Base-by-base conservation (phyloP, 2,797 vertebrate genomes). In the Morus bassanus region DNA sequence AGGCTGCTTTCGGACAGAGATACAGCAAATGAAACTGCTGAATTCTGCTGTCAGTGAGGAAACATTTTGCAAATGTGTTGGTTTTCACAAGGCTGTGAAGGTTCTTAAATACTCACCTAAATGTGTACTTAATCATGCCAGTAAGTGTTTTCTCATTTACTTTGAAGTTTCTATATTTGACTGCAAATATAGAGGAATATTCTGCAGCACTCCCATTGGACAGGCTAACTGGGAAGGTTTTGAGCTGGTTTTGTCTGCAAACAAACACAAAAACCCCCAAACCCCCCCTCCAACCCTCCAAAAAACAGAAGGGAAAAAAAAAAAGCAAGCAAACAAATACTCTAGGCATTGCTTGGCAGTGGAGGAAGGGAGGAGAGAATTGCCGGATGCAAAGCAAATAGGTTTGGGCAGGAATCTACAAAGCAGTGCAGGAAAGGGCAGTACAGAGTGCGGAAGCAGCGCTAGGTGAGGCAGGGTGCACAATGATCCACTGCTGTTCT, bases 81-180 rank as follows among this genome's bases (percentile, higher is more conserved):
- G 53, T 88, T 96, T 95, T 91, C 76, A 64, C 23, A 65, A 39
- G 78, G 69, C 13, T 37, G 57, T 64, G 81, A 88, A 83, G 24
- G 76, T 94, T 96, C 91, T 77, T 94, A 97, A 94, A 94, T 54
- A 84, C 91, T 94, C 91, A 93, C 90, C 67, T 85, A 86, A 86
- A 60, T 85, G 88, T 88, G 90, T 80, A 77, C 89, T 94, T 91
- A 97, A 88, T 28, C 11, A 33, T 50, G 76, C 64, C 61, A 94
- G 59, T 68, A 72, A 92, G 94, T 80, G 59, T 79, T 95, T 94
- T 95, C 89, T 91, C 73, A 35, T 73, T 89, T 85, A 91, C 85
- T 95, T 92, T 85, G 19, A 91, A 89, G 70, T 82, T 93, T 86
- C 74, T 94, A 37, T 61, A 94, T 81, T 85, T 70, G 85, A 61